A percentile compares a stretch with the other conserved stretches of the same genome.
phyloP scores from a whole-genome alignment of 2,888 invertebrate genomes.

The Drosophila austrosaltans region DNA sequence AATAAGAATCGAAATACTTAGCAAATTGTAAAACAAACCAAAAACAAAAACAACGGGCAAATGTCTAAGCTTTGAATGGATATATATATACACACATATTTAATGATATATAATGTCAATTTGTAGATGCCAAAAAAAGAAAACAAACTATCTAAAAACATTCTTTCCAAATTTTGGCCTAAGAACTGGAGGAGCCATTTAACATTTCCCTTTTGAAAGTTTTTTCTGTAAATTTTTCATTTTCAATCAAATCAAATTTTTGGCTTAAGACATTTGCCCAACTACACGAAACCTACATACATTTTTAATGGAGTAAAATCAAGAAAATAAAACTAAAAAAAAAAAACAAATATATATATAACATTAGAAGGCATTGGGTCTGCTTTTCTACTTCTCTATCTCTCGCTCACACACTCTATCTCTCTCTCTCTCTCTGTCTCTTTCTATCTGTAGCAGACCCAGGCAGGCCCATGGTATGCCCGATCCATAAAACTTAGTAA shows the following conservation, averaged over 20 bases:
- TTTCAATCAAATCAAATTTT: background rate
- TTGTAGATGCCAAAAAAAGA: background rate
- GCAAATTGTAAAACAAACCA: slow-evolving; percentile 29
- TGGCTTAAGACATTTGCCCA: background rate
- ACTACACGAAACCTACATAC: background rate
- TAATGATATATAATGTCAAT: background rate
- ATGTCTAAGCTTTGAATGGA: background rate
- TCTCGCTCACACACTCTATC: background rate
- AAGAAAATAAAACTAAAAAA: background rate
- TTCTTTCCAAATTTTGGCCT: no score
- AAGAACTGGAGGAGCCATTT: no score
- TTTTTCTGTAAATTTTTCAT: background rate
- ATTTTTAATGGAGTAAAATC: background rate
- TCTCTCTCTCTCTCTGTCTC: slow-evolving; percentile 22
- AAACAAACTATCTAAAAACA: no score
- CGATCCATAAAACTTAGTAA: slow-evolving; percentile 58
- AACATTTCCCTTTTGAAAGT: no score
- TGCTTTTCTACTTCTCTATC: background rate
- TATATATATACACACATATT: background rate
- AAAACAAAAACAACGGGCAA: background rate
- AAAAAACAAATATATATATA: background rate
- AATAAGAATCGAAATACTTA: slow-evolving; percentile 35
- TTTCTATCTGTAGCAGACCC: slow-evolving; percentile 26
- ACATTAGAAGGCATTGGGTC: slow-evolving; percentile 7
- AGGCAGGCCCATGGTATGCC: slow-evolving; percentile 63